Evolutionary conservation across 2,113 vertebrate genomes (phyloP).

Genomic region (Apteryx mantelli): DNA sequence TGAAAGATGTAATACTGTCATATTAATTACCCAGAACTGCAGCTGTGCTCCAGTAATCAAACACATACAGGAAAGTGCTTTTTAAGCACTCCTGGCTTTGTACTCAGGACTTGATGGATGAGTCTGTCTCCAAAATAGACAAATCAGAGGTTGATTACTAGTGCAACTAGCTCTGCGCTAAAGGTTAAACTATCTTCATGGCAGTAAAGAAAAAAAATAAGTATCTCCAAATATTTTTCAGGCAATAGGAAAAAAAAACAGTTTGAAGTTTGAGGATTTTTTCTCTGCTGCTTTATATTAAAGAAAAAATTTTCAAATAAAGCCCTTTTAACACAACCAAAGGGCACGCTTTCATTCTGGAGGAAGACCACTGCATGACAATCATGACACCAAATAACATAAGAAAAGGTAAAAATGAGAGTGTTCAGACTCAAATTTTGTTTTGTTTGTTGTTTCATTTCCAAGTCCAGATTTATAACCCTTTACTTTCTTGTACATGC

Average conservation of each 20-base stretch:
- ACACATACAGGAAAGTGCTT: slow-evolving; percentile 7
- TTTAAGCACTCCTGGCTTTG: not conserved
- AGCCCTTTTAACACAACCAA: not conserved
- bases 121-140: not conserved
- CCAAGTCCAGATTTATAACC: not conserved
- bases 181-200: not conserved
- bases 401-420: not conserved
- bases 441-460: not conserved
- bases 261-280: not conserved
- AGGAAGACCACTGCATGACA: not conserved
- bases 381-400: not conserved
- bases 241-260: not conserved
- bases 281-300: not conserved
- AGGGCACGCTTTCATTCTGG: not conserved
- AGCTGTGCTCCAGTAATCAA: slow-evolving; percentile 43
- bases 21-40: slow-evolving; percentile 39
- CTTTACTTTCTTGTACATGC: not conserved
- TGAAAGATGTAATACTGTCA: not conserved
- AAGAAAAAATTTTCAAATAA: not conserved
- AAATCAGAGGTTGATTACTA: slow-evolving; percentile 2
- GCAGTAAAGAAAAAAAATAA: not conserved
- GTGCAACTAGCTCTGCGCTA: not conserved
- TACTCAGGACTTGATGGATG: slow-evolving; percentile 1
- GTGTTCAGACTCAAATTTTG: not conserved
- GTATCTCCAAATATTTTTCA: not conserved